Evolutionary conservation across 2,113 vertebrate genomes (phyloP).

Genomic region (Xenopus borealis): DNA sequence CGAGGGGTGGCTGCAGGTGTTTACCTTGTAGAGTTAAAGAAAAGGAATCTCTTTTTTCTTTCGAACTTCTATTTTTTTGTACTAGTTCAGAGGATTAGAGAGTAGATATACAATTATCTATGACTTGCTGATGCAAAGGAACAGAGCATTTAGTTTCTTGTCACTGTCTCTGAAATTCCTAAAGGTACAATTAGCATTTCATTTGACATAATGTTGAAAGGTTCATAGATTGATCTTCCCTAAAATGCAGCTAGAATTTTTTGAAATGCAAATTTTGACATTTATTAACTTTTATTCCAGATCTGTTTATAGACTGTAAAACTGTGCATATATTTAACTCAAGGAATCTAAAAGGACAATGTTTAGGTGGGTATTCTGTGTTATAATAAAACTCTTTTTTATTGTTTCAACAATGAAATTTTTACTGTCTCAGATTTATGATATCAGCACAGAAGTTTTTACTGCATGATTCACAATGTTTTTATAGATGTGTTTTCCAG

Average conservation of each 20-base stretch:
- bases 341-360: slow-evolving; percentile 98
- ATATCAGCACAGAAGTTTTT: slow-evolving; percentile 94
- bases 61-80: slow-evolving; percentile 63
- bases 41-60: slow-evolving; percentile 76
- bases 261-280: slow-evolving; percentile 99
- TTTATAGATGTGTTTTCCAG: slow-evolving; percentile 88
- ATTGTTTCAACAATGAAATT: slow-evolving; percentile 98
- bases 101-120: slow-evolving; percentile 89
- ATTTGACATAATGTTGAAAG: slow-evolving; percentile 99
- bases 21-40: slow-evolving; percentile 77
- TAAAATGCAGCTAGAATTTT: slow-evolving; percentile 93
- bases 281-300: slow-evolving; percentile 99
- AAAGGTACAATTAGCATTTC: slow-evolving; percentile 99
- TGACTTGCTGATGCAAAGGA: slow-evolving; percentile 95
- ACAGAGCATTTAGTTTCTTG: slow-evolving; percentile 99
- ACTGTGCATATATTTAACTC: slow-evolving; percentile 97
- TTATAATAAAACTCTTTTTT: slow-evolving; percentile 97
- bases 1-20: slow-evolving; percentile 76
- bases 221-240: slow-evolving; percentile 99
- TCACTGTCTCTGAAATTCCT: slow-evolving; percentile 99
- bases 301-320: slow-evolving; percentile 99
- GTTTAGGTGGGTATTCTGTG: slow-evolving; percentile 98
- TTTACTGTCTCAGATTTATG: slow-evolving; percentile 98
- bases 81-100: slow-evolving; percentile 81
- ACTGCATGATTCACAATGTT: slow-evolving; percentile 90